These are phyloP conservation scores for Polydrusus pterygomalis DNA, from an alignment of 2,888 invertebrate genomes.

Conservation along the genomic window DNA sequence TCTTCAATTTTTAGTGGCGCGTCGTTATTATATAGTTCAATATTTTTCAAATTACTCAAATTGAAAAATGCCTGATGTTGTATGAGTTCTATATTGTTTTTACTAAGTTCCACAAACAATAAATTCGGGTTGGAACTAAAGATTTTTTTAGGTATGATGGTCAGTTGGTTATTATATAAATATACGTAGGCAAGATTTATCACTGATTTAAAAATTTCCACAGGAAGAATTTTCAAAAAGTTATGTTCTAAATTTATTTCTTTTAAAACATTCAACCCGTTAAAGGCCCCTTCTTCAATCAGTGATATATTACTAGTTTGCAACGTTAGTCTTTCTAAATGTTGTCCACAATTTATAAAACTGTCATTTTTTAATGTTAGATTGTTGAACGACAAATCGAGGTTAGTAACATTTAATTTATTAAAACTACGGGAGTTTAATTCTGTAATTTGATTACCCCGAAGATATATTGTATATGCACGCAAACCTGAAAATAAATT, in stretches of 20 bases:
- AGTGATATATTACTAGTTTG: neutral
- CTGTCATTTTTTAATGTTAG: constrained; percentile 1
- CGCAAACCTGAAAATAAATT: neutral
- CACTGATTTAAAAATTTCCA: neutral
- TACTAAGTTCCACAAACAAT: neutral
- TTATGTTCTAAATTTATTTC: constrained; percentile 4
- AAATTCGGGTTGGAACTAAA: neutral
- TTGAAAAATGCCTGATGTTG: neutral
- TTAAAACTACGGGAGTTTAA: neutral
- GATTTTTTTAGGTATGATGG: neutral
- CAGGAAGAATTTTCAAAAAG: neutral
- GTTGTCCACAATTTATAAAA: neutral
- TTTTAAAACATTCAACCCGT: neutral
- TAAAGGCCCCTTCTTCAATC: neutral
- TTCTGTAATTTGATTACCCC: neutral
- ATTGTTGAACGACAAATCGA: neutral
- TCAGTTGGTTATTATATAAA: constrained; percentile 2
- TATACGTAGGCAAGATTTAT: neutral
- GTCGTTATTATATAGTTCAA: neutral
- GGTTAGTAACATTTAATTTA: neutral
- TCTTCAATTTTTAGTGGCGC: neutral
- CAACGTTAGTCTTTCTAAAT: neutral
- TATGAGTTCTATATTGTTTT: constrained; percentile 2
- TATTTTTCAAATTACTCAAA: neutral
- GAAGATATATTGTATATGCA: neutral